Evolutionary conservation across 2,797 vertebrate genomes (phyloP), one percentile per base, ranked within the genome.

Genomic region (Enteromius thamalakanensis): DNA sequence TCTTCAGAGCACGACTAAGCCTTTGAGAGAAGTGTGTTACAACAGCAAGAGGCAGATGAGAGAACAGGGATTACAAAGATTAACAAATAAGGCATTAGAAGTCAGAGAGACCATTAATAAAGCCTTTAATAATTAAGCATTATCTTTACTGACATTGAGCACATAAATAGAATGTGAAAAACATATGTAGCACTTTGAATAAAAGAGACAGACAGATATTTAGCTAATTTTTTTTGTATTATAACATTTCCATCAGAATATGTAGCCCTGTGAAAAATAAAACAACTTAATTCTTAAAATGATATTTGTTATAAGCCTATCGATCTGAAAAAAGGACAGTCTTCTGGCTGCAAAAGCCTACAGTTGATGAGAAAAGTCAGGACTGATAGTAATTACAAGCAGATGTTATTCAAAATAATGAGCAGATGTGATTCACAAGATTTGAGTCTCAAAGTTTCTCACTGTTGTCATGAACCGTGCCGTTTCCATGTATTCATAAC

Each of bases 351-450:
- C 10, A n/a, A 34, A 78, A 51, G 2, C 70, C 8, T 53, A 12
- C 68, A 68, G 29, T 69, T 65, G 71, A 32, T 78, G 34, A 79
- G 42, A 42, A 29, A 84, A 64, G 51, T 81, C 47, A 69, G 51
- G 12, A 55, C 47, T 74, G 37, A 47, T 75, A 68, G 34, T 89
- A 87, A 81, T 90, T 87, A 67, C 80, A 80, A 81, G n/a, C 80
- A 86, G 70, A 64, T 86, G 83, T 53, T 70, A 60, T 42, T 42
- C 14, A 72, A 79, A 70, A 83, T 87, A 58, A 79, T 85, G 64
- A 84, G 69, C 69, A 83, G 76, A 86, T 82, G 49, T 55, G 83
- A 90, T 88, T 90, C 83, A 87, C 86, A 78, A 70, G 58, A 83
- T 81, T 26, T 80, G 4, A 84, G 26, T 14, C 55, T 32, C 68